Percentiles rank a stretch among this genome's conserved stretches.
Conservation (phyloP, 1,140 invertebrate genomes). For the Bombus consobrinus region DNA sequence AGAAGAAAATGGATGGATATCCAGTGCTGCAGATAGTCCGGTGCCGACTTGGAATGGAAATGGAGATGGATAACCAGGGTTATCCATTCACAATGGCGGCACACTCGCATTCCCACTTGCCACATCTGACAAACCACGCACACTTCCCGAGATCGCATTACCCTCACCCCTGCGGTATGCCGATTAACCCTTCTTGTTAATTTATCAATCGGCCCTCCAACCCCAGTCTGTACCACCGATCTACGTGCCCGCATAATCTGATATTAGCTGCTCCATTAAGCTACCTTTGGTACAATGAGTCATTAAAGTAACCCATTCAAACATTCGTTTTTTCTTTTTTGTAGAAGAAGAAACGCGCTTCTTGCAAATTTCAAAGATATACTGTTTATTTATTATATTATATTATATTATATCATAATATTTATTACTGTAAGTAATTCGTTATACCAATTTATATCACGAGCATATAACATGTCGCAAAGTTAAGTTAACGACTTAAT, state of each 20-base stretch:
- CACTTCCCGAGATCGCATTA: slow-evolving; percentile 78
- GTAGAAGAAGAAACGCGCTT: not conserved
- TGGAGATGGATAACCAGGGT: slow-evolving; percentile 75
- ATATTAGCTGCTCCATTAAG: slow-evolving; percentile 22
- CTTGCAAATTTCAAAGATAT: too few relatives aligned
- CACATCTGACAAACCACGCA: slow-evolving; percentile 73
- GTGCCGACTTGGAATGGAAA: slow-evolving; percentile 76
- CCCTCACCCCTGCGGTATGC: slow-evolving; percentile 78
- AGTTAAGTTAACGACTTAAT: too few relatives aligned
- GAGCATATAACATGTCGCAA: too few relatives aligned
- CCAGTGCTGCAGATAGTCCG: slow-evolving; percentile 81
- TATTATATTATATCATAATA: too few relatives aligned
- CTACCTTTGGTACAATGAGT: not conserved
- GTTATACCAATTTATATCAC: too few relatives aligned
- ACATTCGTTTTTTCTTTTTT: not conserved
- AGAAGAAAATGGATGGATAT: slow-evolving; percentile 78
- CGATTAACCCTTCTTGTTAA: slow-evolving; percentile 62
- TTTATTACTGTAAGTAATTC: too few relatives aligned
- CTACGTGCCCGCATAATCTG: slow-evolving; percentile 25
- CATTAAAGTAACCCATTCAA: not conserved
- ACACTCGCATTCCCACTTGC: slow-evolving; percentile 78
- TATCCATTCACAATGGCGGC: slow-evolving; percentile 77
- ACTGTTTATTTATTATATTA: too few relatives aligned
- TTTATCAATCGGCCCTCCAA: slow-evolving; percentile 50
- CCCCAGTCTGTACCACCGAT: slow-evolving; percentile 10